Base-by-base conservation (phyloP, 1,140 invertebrate species). In the Thalassaphorura encarpata region DNA sequence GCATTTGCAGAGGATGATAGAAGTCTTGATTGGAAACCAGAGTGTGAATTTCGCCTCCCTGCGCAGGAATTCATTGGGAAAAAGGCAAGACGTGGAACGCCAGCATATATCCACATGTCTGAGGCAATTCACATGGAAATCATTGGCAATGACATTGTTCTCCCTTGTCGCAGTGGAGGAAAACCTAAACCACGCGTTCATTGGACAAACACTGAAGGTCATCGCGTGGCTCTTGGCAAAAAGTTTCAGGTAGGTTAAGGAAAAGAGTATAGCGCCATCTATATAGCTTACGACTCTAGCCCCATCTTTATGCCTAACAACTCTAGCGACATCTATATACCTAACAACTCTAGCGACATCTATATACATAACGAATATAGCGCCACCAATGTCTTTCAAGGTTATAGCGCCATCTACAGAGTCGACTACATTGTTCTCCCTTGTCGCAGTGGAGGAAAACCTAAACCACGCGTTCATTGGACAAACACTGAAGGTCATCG, bases 91-190 rank as follows among this genome's bases (percentile, higher is more conserved):
- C 42, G 47, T 19, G 57, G 45, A n/a, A 27, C 26, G 4, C 27
- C 69, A 5, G 73, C 77, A 4, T 55, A 69, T 36, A 73, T 79
- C n/a, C 63, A 68, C 21, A 66, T 71, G 46, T 76, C 71, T 11
- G 71, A 76, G 23, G 60, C 69, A 60, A 48, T 71, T 56, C 56
- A 72, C n/a, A 57, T 77, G 46, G 77, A 78, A 56, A 66, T 66
- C 13, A 73, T 75, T 16, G 84, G 83, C 3, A 78, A 74, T 13
- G 78, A 77, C 49, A 73, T 85, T 0, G 70, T 82, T 41, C 69
- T 90, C 23, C 82, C 82, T 2, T 91, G 88, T 69, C 75, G 80
- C 41, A 78, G 79, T 0, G 70, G 74, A 40, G 84, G 85, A 19
- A 72, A 72, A 23, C 82, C 83, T 0, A 70, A 71, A 45, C 78